Conservation (phyloP, 2,113 vertebrate genomes). For the Tupaia tana region DNA sequence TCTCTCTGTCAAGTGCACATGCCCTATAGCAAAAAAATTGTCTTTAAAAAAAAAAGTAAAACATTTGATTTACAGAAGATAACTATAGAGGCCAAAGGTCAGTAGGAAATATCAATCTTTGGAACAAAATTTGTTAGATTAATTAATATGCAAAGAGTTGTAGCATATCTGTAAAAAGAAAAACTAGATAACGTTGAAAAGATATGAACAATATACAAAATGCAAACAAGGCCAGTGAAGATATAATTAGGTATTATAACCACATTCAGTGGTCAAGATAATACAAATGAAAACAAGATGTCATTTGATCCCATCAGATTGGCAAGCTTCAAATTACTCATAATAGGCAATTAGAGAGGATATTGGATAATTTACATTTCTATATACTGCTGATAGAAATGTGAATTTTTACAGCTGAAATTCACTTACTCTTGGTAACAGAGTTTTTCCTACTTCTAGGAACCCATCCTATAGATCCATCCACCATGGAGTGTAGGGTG, state of each 20-base stretch:
- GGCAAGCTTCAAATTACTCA: neutral
- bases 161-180: neutral
- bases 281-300: neutral
- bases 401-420: neutral
- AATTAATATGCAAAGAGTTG: neutral
- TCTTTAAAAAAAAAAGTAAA: neutral
- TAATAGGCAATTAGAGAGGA: neutral
- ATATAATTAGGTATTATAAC: neutral
- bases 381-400: neutral
- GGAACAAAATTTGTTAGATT: neutral
- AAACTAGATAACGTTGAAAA: neutral
- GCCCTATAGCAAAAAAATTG: no score
- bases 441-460: neutral
- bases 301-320: neutral
- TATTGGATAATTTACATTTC: neutral
- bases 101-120: neutral
- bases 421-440: neutral
- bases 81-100: neutral
- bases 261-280: neutral
- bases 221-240: neutral
- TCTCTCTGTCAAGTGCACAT: no score
- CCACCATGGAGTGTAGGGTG: no score
- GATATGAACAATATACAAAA: neutral
- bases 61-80: slow-evolving; percentile 7
- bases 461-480: neutral